These are phyloP conservation scores for Pipistrellus nathusii DNA, from an alignment of 2,797 vertebrate genomes.

Conservation along the genomic window DNA sequence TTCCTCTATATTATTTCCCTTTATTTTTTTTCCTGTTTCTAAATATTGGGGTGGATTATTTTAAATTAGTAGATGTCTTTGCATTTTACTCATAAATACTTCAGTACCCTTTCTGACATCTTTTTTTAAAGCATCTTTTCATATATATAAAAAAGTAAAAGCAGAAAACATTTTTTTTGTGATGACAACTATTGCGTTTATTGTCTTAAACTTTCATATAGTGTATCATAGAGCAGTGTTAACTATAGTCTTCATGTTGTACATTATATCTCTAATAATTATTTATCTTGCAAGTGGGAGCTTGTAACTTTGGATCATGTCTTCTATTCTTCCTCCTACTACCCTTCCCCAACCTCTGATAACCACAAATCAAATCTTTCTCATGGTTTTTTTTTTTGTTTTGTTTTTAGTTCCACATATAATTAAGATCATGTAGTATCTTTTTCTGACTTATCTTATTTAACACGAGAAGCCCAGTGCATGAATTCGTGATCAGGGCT, in stretches of 20 bases:
- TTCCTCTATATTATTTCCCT: background rate
- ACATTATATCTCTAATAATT: background rate
- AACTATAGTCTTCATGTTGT: background rate
- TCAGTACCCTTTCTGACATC: background rate
- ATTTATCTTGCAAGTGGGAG: background rate
- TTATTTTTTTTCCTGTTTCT: background rate
- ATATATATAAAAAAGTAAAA: background rate
- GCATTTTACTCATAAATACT: background rate
- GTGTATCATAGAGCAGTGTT: background rate
- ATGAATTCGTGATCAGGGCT: too few relatives aligned
- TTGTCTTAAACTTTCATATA: background rate
- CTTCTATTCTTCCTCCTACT: background rate
- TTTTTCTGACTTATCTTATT: background rate
- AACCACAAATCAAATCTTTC: background rate
- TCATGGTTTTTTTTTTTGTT: background rate
- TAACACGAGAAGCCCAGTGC: background rate
- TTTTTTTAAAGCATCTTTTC: background rate
- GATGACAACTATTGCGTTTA: background rate
- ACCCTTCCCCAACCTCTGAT: background rate
- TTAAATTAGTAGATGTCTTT: background rate
- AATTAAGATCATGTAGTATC: background rate
- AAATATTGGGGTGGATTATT: background rate
- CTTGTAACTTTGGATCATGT: background rate
- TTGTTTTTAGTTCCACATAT: background rate
- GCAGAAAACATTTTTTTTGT: background rate